Base-by-base conservation (phyloP, 2,113 vertebrate species). In the Ammodytes marinus region DNA sequence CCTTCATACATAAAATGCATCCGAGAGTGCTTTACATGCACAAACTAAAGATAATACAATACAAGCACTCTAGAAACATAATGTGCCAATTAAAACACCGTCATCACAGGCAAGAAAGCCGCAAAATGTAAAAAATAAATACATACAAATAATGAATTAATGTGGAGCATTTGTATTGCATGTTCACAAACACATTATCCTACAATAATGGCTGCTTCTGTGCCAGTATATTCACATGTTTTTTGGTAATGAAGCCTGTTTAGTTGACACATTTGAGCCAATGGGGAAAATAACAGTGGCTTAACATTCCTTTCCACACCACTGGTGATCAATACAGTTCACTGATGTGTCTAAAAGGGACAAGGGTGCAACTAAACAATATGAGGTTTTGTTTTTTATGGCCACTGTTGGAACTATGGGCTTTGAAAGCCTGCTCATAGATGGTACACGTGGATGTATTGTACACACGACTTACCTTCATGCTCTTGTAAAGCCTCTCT, bases 401-500 rank as follows among this genome's bases (percentile, higher is more conserved):
- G 64, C 52, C 6, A 1, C 12, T 17, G 42, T 8, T 49, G 11
- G 39, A 39, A 14, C n/a, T 19, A 2, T 8, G 15, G 10, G 40
- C 19, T 45, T 72, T 14, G 14, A 76, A 71, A 43, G 8, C 19
- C 39, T 27, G 27, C 15, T n/a, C 13, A 11, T 27, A 27, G 27
- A 27, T 55, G 50, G 11, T n/a, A 59, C 4, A 76, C 17, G 63
- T 19, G 8, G 57, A 76, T 5, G 37, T 15, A 70, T 12, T 14
- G 37, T 12, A 10, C 6, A 27, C 27, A 27, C 27, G 27, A 19
- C 79, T 86, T 84, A 96, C 95, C 94, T 93, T 95, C 93, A 96
- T 94, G 83, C 92, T 91, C 82, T 94, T 89, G 76, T 86, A 86
- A 50, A 96, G 91, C 59, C 54, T 86, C 89, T 95, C 95, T 15